These are phyloP conservation scores for Molossus molossus DNA, from an alignment of 2,797 vertebrate genomes.

Conservation along the genomic window DNA sequence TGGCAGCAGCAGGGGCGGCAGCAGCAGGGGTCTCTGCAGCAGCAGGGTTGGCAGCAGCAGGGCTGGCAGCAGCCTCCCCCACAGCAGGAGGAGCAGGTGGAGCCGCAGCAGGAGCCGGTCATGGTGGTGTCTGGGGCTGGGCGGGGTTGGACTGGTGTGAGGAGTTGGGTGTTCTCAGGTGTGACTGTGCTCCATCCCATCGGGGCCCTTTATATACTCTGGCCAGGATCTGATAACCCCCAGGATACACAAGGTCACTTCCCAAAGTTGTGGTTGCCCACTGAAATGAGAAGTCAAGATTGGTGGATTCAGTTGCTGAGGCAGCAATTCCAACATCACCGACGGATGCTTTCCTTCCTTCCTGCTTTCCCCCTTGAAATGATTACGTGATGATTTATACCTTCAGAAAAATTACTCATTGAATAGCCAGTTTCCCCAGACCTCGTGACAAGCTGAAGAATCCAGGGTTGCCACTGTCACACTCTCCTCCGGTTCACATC, in stretches of 20 bases:
- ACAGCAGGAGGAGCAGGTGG: conserved; percentile 20
- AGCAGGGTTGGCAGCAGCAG: conserved; percentile 45
- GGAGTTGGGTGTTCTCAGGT: neutral
- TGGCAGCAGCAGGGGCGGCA: conserved; percentile 55
- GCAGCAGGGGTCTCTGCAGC: conserved; percentile 43
- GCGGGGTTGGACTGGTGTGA: neutral
- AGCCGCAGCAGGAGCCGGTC: conserved; percentile 50
- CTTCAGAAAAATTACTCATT: conserved; percentile 50
- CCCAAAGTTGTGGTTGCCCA: conserved; percentile 65
- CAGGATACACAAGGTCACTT: neutral
- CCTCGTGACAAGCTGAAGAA: neutral
- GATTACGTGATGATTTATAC: conserved; percentile 39
- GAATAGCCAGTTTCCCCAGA: neutral
- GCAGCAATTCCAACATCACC: neutral
- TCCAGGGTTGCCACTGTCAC: neutral
- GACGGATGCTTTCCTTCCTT: neutral
- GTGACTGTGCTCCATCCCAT: neutral
- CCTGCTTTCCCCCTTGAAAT: neutral
- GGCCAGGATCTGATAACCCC: neutral
- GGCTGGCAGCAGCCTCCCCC: conserved; percentile 62
- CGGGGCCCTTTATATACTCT: conserved; percentile 70
- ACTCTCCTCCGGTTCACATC: neutral
- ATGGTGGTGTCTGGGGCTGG: conserved; percentile 54
- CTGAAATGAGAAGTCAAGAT: neutral
- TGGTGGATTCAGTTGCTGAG: neutral